These are phyloP conservation scores for Anticlea derivata DNA, from an alignment of 2,888 invertebrate species.

Conservation along the genomic window DNA sequence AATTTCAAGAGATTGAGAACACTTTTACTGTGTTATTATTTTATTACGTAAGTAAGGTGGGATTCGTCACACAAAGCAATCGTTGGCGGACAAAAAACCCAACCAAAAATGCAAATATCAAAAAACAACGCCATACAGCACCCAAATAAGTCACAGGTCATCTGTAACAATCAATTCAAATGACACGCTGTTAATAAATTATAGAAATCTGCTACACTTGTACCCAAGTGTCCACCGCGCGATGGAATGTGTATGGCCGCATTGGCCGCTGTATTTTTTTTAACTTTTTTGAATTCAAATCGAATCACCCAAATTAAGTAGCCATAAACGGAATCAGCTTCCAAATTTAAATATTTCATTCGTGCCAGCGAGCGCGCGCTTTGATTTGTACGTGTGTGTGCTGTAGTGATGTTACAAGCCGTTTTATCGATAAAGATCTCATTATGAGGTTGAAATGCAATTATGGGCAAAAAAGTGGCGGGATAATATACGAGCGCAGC, in stretches of 20 bases:
- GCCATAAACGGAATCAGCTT: slow-evolving; percentile 84
- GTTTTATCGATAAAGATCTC: slow-evolving; percentile 32
- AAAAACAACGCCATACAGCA: slow-evolving; percentile 9
- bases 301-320: slow-evolving; percentile 84
- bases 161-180: slow-evolving; percentile 41
- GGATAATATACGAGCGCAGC: slow-evolving; percentile 21
- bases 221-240: slow-evolving; percentile 36
- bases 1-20: not conserved
- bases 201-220: slow-evolving; percentile 44
- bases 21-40: no score
- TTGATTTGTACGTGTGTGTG: slow-evolving; percentile 69
- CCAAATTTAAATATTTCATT: slow-evolving; percentile 84
- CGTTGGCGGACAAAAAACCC: not conserved
- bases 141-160: slow-evolving; percentile 31
- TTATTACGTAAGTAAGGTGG: no score
- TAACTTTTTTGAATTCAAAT: slow-evolving; percentile 78
- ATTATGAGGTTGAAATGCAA: slow-evolving; percentile 27
- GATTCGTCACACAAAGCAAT: slow-evolving; percentile 1
- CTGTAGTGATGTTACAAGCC: slow-evolving; percentile 47
- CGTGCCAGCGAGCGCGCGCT: slow-evolving; percentile 70
- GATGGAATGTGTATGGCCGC: slow-evolving; percentile 77
- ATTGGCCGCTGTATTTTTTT: slow-evolving; percentile 64
- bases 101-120: slow-evolving; percentile 3
- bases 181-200: slow-evolving; percentile 41
- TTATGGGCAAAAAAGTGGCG: slow-evolving; percentile 28